These are phyloP conservation scores for Drosophila demipolita DNA, from an alignment of 2,888 invertebrate genomes.

Conservation along the genomic window DNA sequence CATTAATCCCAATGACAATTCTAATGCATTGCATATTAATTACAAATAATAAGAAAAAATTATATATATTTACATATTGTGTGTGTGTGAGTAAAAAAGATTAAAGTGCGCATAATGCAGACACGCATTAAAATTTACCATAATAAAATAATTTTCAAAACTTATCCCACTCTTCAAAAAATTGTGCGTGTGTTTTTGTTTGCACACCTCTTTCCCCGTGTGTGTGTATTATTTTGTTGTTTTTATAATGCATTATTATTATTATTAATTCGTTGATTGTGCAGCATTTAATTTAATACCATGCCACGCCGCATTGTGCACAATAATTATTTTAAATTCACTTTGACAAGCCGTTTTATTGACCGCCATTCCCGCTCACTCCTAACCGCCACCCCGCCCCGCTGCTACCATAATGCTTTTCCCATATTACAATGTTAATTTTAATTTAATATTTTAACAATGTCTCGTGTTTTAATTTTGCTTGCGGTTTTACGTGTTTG, in stretches of 20 bases:
- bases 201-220: conserved; percentile 17
- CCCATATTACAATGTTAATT: conserved; percentile 59
- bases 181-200: conserved; percentile 14
- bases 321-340: conserved; percentile 80
- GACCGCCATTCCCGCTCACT: conserved; percentile 7
- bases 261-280: conserved; percentile 79
- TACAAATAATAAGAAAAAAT: conserved; percentile 16
- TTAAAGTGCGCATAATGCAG: conserved; percentile 28
- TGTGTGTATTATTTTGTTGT: neutral
- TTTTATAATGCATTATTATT: conserved; percentile 57
- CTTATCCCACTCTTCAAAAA: neutral
- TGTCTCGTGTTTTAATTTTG: conserved; percentile 70
- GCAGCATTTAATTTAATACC: conserved; percentile 79
- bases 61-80: neutral
- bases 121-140: conserved; percentile 46
- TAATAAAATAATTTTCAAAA: conserved; percentile 39
- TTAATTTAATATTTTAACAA: conserved; percentile 79
- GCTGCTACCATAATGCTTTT: conserved; percentile 10
- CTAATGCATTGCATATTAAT: conserved; percentile 36
- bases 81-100: conserved; percentile 1
- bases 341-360: conserved; percentile 71
- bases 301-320: conserved; percentile 70
- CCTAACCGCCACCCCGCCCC: neutral
- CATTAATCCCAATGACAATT: conserved; percentile 42
- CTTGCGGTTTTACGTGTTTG: conserved; percentile 59